phyloP scores from a whole-genome alignment of 2,888 invertebrate genomes.

The Cactoblastis cactorum region DNA sequence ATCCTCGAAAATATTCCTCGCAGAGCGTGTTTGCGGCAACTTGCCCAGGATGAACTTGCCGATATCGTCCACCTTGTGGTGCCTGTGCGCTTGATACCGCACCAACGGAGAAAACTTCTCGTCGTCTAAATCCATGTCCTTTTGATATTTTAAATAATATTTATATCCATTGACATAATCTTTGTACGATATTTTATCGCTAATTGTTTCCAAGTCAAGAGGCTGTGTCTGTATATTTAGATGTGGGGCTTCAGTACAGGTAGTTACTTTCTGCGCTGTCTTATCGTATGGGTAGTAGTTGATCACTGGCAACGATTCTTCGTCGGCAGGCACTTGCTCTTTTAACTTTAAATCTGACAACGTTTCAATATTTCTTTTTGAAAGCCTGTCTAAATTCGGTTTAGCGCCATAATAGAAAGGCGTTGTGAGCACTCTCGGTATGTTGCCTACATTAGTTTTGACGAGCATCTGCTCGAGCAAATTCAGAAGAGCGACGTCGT shows the following conservation, averaged over 20 bases:
- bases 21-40: slow-evolving; percentile 43
- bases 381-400: slow-evolving; percentile 21
- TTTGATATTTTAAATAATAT: slow-evolving; percentile 59
- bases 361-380: slow-evolving; percentile 33
- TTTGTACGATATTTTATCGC: slow-evolving; percentile 51
- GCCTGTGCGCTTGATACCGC: slow-evolving; percentile 62
- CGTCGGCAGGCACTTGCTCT: background rate
- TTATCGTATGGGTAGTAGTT: background rate
- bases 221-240: slow-evolving; percentile 15
- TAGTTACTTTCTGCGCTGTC: background rate
- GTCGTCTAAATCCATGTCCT: slow-evolving; percentile 34
- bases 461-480: slow-evolving; percentile 44
- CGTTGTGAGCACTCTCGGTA: slow-evolving; percentile 35
- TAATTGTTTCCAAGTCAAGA: slow-evolving; percentile 41
- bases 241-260: too few species aligned
- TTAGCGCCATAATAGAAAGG: slow-evolving; percentile 17
- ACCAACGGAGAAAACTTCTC: slow-evolving; percentile 55
- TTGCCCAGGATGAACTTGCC: slow-evolving; percentile 64
- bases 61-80: slow-evolving; percentile 65
- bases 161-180: slow-evolving; percentile 63
- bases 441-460: slow-evolving; percentile 43
- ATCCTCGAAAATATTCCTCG: slow-evolving; percentile 43
- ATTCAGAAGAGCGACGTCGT: slow-evolving; percentile 45
- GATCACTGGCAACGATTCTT: background rate
- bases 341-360: slow-evolving; percentile 26